A percentile compares a stretch with the other conserved stretches of the same genome.
These are phyloP conservation scores for Egretta garzetta DNA, from an alignment of 2,113 vertebrate genomes.

Conservation along the genomic window DNA sequence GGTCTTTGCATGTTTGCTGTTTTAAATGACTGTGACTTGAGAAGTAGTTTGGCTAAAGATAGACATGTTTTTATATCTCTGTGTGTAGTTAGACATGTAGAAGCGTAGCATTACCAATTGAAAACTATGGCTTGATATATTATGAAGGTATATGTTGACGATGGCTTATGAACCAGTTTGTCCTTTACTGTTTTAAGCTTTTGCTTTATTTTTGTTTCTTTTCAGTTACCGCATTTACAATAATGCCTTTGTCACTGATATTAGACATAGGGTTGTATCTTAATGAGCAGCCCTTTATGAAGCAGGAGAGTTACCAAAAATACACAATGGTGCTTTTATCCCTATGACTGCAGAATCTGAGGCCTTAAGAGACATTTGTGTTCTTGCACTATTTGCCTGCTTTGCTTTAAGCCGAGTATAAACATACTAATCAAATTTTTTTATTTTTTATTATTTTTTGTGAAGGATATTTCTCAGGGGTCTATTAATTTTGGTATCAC, in stretches of 20 bases:
- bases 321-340: not conserved
- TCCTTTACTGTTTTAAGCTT: not conserved
- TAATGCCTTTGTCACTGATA: not conserved
- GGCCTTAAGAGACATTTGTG: not conserved
- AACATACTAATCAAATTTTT: not conserved
- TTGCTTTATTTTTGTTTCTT: fast-evolving
- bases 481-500: conserved; percentile 50
- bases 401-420: conserved; percentile 7
- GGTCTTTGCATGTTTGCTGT: not conserved
- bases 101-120: not conserved
- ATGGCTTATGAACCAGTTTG: not conserved
- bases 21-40: not conserved
- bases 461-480: not conserved
- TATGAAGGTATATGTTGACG: not conserved
- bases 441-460: not conserved
- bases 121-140: not conserved
- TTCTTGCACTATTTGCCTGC: conserved; percentile 10
- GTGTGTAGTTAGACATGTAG: not conserved
- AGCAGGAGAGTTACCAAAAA: not conserved
- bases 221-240: not conserved
- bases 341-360: not conserved
- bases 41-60: not conserved
- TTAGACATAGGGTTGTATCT: not conserved
- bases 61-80: not conserved
- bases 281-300: not conserved